Percentiles rank a stretch among this genome's conserved stretches.
Conservation (phyloP, 2,888 invertebrate species). For the Synanthedon tipuliformis region DNA sequence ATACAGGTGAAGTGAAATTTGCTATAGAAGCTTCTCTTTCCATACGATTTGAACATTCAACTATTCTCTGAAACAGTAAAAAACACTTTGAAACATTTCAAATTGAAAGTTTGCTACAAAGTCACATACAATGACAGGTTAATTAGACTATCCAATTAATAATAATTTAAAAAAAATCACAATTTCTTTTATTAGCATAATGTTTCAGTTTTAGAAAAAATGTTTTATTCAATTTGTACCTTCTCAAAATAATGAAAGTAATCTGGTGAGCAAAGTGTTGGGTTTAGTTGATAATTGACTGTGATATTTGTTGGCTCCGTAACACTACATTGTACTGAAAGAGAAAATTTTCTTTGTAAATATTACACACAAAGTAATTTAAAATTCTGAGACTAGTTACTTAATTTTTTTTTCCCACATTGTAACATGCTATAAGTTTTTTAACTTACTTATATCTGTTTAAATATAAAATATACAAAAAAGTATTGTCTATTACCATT, state of each 20-base stretch:
- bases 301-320: conserved; percentile 38
- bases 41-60: conserved; percentile 31
- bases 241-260: conserved; percentile 60
- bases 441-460: too few relatives aligned
- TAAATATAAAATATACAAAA: too few relatives aligned
- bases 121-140: not conserved
- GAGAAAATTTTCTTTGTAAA: conserved; percentile 5
- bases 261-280: conserved; percentile 50
- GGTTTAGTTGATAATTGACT: conserved; percentile 36
- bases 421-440: too few relatives aligned
- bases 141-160: too few relatives aligned
- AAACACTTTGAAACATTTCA: not conserved
- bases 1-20: conserved; percentile 13
- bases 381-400: too few relatives aligned
- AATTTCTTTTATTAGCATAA: too few relatives aligned
- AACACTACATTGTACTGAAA: conserved; percentile 55
- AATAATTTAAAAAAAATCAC: too few relatives aligned
- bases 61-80: conserved; percentile 33
- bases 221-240: conserved; percentile 18
- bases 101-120: too few relatives aligned
- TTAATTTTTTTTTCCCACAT: too few relatives aligned
- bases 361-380: too few relatives aligned
- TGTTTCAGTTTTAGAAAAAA: too few relatives aligned
- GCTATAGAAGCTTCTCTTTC: conserved; percentile 16
- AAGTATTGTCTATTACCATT: too few relatives aligned